Evolutionary conservation across 2,113 vertebrate genomes (phyloP).

Genomic region (Glaucidium brasilianum): DNA sequence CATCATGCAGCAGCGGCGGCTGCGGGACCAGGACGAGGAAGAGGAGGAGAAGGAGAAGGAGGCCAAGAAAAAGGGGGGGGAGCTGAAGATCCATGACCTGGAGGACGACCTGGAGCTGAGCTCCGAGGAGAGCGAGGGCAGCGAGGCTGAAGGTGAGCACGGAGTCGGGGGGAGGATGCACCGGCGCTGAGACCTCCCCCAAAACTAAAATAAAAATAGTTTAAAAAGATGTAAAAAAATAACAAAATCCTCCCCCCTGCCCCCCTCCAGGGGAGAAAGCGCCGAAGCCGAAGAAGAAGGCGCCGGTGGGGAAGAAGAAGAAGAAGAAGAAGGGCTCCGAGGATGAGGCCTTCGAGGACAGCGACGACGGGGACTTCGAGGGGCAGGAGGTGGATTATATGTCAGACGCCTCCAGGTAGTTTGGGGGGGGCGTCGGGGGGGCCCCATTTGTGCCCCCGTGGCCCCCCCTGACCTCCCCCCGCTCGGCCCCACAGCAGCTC

Average conservation of each 20-base stretch:
- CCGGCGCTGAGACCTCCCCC: neutral
- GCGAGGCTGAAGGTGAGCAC: constrained; percentile 75
- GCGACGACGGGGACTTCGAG: neutral
- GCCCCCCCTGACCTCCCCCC: too few relatives aligned
- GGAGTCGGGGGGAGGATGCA: too few relatives aligned
- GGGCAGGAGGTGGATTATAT: neutral
- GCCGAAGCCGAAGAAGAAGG: neutral
- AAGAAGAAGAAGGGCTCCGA: neutral
- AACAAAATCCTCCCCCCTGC: too few relatives aligned
- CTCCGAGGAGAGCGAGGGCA: constrained; percentile 84
- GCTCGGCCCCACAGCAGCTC: neutral
- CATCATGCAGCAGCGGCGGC: constrained; percentile 92
- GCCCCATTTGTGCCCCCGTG: too few relatives aligned
- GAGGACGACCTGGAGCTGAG: constrained; percentile 92
- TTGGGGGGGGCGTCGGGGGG: too few relatives aligned
- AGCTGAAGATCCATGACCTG: constrained; percentile 87
- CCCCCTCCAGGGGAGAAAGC: neutral
- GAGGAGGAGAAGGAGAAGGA: constrained; percentile 79
- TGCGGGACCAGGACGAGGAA: constrained; percentile 81
- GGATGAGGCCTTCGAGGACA: neutral
- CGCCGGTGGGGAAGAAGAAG: neutral
- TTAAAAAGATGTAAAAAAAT: too few relatives aligned
- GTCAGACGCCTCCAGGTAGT: neutral
- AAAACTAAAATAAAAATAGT: too few relatives aligned
- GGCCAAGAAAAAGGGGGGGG: constrained; percentile 75